A percentile compares a stretch with the other conserved stretches of the same genome.
These are phyloP conservation scores for Odontomyia ornata DNA, from an alignment of 2,888 invertebrate species.

Conservation along the genomic window DNA sequence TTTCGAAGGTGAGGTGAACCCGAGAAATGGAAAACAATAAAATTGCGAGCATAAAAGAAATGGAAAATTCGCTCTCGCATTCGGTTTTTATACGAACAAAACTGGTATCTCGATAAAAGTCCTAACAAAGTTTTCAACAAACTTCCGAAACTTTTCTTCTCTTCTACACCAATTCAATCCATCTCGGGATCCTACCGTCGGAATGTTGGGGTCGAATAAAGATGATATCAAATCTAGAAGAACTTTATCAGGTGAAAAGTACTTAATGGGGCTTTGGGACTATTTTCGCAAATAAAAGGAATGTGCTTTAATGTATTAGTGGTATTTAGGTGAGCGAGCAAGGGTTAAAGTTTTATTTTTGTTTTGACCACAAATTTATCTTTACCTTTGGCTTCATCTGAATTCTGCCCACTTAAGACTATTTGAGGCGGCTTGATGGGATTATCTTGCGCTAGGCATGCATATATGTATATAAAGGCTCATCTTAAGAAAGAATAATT, in stretches of 20 bases:
- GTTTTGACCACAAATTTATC: background rate
- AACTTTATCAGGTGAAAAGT: slow-evolving; percentile 33
- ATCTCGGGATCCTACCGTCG: background rate
- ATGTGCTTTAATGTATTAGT: background rate
- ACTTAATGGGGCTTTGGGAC: slow-evolving; percentile 5
- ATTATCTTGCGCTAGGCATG: no score
- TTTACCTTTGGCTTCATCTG: background rate
- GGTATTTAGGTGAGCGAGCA: background rate
- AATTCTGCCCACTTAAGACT: no score
- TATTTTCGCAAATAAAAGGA: background rate
- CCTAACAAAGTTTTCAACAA: slow-evolving; percentile 3
- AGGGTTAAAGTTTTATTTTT: background rate
- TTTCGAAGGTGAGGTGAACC: slow-evolving; percentile 12
- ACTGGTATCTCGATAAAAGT: background rate
- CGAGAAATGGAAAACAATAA: background rate
- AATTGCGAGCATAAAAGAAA: background rate
- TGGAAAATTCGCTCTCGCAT: background rate
- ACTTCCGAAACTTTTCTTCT: slow-evolving; percentile 1
- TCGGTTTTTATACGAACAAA: no score
- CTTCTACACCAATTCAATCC: background rate
- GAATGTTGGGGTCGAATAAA: background rate
- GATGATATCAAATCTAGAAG: slow-evolving; percentile 12
- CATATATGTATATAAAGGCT: no score
- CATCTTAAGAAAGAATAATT: no score
- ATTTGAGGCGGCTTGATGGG: no score